phyloP scores from a whole-genome alignment of 2,888 invertebrate genomes.

The Mechanitis mazaeus region DNA sequence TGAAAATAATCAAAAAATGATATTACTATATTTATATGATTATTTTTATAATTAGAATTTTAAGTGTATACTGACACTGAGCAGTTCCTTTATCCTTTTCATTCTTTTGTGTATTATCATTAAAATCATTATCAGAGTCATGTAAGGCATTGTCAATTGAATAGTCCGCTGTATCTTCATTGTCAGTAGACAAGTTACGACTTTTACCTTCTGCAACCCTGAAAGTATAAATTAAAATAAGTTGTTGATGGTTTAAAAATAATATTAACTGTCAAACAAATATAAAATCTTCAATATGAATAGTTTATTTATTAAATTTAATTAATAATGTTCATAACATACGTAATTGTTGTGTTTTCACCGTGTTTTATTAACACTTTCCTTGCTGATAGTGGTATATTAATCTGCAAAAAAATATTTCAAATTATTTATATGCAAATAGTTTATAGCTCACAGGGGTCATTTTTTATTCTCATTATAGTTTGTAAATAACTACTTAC shows the following conservation, averaged over 20 bases:
- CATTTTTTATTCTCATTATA: too few species aligned
- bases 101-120: conserved; percentile 6
- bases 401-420: conserved; percentile 34
- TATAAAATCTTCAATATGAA: too few species aligned
- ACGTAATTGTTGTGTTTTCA: conserved; percentile 21
- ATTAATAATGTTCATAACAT: conserved; percentile 2
- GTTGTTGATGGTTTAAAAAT: not conserved
- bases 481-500: too few species aligned
- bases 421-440: not conserved
- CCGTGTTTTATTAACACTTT: conserved; percentile 45
- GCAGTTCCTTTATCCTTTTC: conserved; percentile 3
- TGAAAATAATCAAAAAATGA: too few species aligned
- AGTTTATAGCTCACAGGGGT: too few species aligned
- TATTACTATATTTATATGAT: too few species aligned
- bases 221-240: conserved; percentile 1
- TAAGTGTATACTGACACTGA: not conserved
- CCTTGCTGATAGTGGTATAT: conserved; percentile 43
- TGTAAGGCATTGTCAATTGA: conserved; percentile 17
- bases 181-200: conserved; percentile 7
- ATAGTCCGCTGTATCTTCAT: conserved; percentile 15
- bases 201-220: conserved; percentile 10
- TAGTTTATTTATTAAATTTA: too few species aligned
- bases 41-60: too few species aligned
- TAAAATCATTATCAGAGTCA: conserved; percentile 15
- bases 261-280: too few species aligned